Evolutionary conservation across 2,888 invertebrate genomes (phyloP).

Genomic region (Macaria liturata): DNA sequence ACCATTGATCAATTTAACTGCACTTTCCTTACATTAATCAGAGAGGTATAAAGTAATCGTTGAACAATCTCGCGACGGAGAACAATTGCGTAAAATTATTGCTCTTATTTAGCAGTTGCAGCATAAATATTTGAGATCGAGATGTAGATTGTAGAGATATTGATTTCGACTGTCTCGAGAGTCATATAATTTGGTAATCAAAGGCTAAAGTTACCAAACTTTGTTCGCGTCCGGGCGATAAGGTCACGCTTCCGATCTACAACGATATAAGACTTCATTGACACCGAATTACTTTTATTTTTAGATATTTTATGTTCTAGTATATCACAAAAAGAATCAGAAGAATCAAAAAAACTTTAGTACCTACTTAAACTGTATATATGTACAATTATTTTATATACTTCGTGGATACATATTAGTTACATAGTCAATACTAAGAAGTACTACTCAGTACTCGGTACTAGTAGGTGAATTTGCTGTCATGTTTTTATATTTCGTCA

Average conservation of each 20-base stretch:
- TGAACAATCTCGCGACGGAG: neutral
- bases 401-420: too few relatives aligned
- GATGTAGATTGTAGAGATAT: slow-evolving; percentile 17
- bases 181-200: slow-evolving; percentile 26
- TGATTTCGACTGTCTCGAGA: slow-evolving; percentile 7
- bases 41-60: slow-evolving; percentile 1
- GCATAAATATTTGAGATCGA: slow-evolving; percentile 11
- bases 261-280: neutral
- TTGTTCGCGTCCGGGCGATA: slow-evolving; percentile 30
- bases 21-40: slow-evolving; percentile 12
- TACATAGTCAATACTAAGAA: too few relatives aligned
- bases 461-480: too few relatives aligned
- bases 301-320: too few relatives aligned
- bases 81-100: slow-evolving; percentile 8
- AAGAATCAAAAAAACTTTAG: too few relatives aligned
- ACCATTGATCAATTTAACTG: neutral
- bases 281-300: too few relatives aligned
- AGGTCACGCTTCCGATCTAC: slow-evolving; percentile 35
- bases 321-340: too few relatives aligned
- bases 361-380: too few relatives aligned
- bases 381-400: too few relatives aligned
- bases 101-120: slow-evolving; percentile 11
- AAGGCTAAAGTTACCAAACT: slow-evolving; percentile 17
- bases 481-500: too few relatives aligned
- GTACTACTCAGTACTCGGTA: too few relatives aligned